Conservation (phyloP, 2,888 invertebrate genomes). For the Rhagonycha lutea region DNA sequence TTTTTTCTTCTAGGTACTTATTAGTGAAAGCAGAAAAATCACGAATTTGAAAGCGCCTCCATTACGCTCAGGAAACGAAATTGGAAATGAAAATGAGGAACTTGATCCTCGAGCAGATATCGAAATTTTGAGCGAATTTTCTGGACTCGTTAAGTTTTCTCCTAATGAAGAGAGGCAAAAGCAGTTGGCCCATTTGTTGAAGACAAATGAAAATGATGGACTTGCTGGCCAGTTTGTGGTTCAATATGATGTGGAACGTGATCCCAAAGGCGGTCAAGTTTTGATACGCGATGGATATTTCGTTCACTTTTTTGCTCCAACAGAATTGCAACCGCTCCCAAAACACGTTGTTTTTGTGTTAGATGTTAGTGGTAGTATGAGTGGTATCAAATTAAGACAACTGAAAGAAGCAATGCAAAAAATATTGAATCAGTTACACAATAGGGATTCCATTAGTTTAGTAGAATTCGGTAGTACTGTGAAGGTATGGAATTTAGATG, state of each 20-base stretch:
- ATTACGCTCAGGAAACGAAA: constrained; percentile 66
- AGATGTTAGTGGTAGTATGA: constrained; percentile 78
- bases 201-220: constrained; percentile 54
- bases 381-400: constrained; percentile 68
- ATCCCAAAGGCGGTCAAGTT: constrained; percentile 62
- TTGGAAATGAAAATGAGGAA: constrained; percentile 60
- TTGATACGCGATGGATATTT: constrained; percentile 73
- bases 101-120: constrained; percentile 48
- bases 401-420: constrained; percentile 70
- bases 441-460: constrained; percentile 69
- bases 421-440: constrained; percentile 65
- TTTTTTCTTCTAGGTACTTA: constrained; percentile 56
- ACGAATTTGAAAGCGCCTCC: constrained; percentile 65
- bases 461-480: constrained; percentile 65
- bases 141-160: constrained; percentile 57
- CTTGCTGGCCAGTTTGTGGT: constrained; percentile 69
- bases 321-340: constrained; percentile 60
- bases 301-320: constrained; percentile 75
- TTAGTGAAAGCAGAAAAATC: constrained; percentile 67
- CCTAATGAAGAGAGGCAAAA: constrained; percentile 65
- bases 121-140: constrained; percentile 37
- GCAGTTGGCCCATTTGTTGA: constrained; percentile 54
- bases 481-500: constrained; percentile 60
- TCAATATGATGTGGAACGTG: constrained; percentile 70
- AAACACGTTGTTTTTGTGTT: constrained; percentile 75